These are phyloP conservation scores for Zygogramma bicolorata DNA, from an alignment of 2,888 invertebrate species.

Conservation along the genomic window DNA sequence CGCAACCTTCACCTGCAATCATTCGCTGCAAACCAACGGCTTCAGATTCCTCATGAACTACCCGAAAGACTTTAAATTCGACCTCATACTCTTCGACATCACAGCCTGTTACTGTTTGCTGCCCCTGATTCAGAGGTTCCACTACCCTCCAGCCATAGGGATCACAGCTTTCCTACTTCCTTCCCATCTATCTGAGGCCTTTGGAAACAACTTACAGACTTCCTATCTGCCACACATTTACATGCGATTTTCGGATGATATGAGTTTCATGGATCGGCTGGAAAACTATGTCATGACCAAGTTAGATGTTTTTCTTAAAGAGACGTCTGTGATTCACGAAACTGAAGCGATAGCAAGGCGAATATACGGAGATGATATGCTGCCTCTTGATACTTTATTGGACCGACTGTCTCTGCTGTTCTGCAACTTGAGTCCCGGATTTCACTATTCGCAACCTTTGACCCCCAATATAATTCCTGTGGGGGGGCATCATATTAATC, in stretches of 20 bases:
- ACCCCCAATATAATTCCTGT: constrained; percentile 62
- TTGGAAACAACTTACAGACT: constrained; percentile 46
- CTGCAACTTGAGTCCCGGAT: constrained; percentile 55
- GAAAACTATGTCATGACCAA: constrained; percentile 43
- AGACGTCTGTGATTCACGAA: constrained; percentile 17
- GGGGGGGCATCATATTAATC: constrained; percentile 60
- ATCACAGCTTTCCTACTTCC: constrained; percentile 47
- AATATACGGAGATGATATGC: constrained; percentile 51
- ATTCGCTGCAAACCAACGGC: constrained; percentile 45
- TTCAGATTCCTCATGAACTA: constrained; percentile 51
- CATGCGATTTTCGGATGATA: constrained; percentile 34
- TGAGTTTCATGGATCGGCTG: constrained; percentile 49
- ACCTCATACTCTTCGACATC: constrained; percentile 55
- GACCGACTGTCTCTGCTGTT: constrained; percentile 55
- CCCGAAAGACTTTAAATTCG: constrained; percentile 56
- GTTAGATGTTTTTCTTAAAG: constrained; percentile 24
- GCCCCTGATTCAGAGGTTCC: constrained; percentile 55
- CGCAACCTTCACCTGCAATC: constrained; percentile 15
- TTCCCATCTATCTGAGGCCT: constrained; percentile 28
- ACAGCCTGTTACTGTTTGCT: constrained; percentile 49
- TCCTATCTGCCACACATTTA: constrained; percentile 50
- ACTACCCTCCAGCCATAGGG: constrained; percentile 53
- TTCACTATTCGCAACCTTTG: constrained; percentile 57
- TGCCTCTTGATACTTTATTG: constrained; percentile 49
- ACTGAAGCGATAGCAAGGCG: constrained; percentile 23